phyloP scores from a whole-genome alignment of 2,888 invertebrate species.

The Hyles lineata region DNA sequence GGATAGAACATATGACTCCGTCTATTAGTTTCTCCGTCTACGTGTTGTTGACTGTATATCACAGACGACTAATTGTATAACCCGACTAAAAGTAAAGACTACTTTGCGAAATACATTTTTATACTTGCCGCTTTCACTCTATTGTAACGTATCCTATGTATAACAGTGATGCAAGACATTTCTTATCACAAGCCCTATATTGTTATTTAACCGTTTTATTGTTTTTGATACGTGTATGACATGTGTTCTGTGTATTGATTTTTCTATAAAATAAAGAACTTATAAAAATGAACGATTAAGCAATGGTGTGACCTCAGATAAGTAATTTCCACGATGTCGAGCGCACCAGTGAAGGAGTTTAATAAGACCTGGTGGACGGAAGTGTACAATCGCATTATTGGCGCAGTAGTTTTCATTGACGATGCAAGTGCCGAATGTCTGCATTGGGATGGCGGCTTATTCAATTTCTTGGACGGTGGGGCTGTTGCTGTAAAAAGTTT shows the following conservation, averaged over 20 bases:
- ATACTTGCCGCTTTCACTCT: not conserved
- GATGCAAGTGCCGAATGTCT: slow-evolving; percentile 86
- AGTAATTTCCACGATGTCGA: slow-evolving; percentile 46
- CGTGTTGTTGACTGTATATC: no score
- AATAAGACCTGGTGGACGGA: slow-evolving; percentile 85
- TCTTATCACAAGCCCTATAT: not conserved
- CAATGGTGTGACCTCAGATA: no score
- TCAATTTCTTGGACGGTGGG: slow-evolving; percentile 84
- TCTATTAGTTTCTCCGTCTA: no score
- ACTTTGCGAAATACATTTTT: not conserved
- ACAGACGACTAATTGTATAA: no score
- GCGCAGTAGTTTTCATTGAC: slow-evolving; percentile 87
- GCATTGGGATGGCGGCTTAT: slow-evolving; percentile 89
- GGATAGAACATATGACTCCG: no score
- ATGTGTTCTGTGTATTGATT: not conserved
- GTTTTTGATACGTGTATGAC: not conserved
- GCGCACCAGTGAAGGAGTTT: slow-evolving; percentile 72
- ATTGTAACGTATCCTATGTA: not conserved
- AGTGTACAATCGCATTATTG: slow-evolving; percentile 85
- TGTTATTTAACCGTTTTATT: not conserved
- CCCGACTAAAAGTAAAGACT: not conserved
- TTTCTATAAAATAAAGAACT: not conserved
- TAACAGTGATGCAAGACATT: not conserved
- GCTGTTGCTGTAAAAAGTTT: slow-evolving; percentile 87
- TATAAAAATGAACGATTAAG: not conserved